Evolutionary conservation across 2,797 vertebrate species (phyloP).

Genomic region (Pangasius mekongensis): DNA sequence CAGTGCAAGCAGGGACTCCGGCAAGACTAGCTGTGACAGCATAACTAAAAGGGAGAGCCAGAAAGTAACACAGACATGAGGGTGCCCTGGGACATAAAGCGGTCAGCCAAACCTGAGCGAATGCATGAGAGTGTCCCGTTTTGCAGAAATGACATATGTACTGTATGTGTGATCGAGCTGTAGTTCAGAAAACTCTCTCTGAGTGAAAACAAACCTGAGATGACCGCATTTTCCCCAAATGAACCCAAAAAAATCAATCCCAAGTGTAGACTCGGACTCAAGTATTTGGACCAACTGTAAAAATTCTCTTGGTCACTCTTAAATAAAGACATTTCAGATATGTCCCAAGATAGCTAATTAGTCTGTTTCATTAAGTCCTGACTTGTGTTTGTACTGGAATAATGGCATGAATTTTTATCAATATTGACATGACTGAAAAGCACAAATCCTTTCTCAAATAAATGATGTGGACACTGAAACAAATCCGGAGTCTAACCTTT

Average conservation of each 20-base stretch:
- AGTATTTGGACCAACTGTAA: not conserved
- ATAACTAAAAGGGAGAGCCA: too few species aligned
- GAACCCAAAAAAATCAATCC: not conserved
- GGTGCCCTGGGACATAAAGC: too few species aligned
- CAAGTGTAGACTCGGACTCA: not conserved
- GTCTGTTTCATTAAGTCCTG: not conserved
- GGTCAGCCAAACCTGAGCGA: too few species aligned
- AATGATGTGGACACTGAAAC: slow-evolving; percentile 6
- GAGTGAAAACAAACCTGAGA: slow-evolving; percentile 15
- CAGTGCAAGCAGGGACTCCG: too few species aligned
- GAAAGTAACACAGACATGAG: too few species aligned
- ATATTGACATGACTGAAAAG: not conserved
- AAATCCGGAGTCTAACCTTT: slow-evolving; percentile 23
- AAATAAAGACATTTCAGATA: slow-evolving; percentile 11
- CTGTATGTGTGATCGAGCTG: not conserved
- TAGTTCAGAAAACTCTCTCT: not conserved
- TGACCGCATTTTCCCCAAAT: not conserved
- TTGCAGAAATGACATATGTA: not conserved
- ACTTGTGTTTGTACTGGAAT: not conserved
- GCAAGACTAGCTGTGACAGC: too few species aligned
- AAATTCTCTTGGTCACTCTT: not conserved
- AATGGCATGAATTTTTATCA: not conserved
- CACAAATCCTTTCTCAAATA: slow-evolving; percentile 28
- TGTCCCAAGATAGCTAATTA: slow-evolving; percentile 5
- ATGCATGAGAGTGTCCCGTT: not conserved